Conservation (phyloP, 2,888 invertebrate species). For the Ptychoptera contaminata region DNA sequence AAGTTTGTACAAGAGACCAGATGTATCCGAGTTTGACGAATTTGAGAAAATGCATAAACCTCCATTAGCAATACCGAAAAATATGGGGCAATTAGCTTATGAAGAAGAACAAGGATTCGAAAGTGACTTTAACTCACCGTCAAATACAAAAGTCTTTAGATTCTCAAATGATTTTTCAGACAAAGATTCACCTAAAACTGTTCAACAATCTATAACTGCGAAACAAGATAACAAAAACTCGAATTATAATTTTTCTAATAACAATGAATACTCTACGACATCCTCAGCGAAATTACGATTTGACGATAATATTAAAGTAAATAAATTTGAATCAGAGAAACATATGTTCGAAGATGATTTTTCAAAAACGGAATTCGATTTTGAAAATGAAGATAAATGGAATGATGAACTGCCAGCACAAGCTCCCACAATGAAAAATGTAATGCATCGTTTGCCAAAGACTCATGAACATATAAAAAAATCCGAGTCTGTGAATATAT, state of each 20-base stretch:
- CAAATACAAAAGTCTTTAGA: constrained; percentile 22
- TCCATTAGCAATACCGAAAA: constrained; percentile 23
- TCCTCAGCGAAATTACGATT: constrained; percentile 34
- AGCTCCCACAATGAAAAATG: constrained; percentile 16
- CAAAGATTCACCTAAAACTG: constrained; percentile 17
- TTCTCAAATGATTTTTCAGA: constrained; percentile 49
- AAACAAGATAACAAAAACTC: constrained; percentile 7
- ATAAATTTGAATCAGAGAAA: constrained; percentile 20
- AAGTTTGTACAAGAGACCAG: too few species aligned
- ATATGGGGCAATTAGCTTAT: constrained; percentile 26
- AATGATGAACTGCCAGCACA: constrained; percentile 13
- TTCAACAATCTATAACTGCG: constrained; percentile 17
- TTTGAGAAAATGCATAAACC: constrained; percentile 19
- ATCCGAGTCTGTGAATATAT: constrained; percentile 81
- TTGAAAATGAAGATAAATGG: constrained; percentile 28
- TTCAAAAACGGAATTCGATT: constrained; percentile 31
- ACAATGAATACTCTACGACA: constrained; percentile 14
- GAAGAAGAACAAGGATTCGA: constrained; percentile 28
- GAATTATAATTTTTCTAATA: constrained; percentile 10
- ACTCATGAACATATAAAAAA: constrained; percentile 58
- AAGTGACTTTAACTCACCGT: constrained; percentile 29
- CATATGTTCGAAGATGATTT: constrained; percentile 40
- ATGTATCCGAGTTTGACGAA: constrained; percentile 21
- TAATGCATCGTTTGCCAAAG: constrained; percentile 26
- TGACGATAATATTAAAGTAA: constrained; percentile 53